A percentile compares a stretch with the other conserved stretches of the same genome.
These are phyloP conservation scores for Reinhardtius hippoglossoides DNA, from an alignment of 2,113 vertebrate species.

Conservation along the genomic window DNA sequence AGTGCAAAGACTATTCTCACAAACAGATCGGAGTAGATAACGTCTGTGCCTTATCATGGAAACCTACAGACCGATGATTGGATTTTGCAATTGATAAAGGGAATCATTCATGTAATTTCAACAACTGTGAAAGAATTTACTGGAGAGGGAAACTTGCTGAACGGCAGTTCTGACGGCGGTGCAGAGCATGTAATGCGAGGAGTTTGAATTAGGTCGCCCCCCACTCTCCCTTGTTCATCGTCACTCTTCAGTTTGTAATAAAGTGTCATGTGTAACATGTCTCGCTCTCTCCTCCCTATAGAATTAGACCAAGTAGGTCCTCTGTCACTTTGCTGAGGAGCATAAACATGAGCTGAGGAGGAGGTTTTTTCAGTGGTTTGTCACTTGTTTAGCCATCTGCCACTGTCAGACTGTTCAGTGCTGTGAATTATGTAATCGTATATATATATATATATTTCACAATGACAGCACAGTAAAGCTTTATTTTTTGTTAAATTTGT, in stretches of 20 bases:
- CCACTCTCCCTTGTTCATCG: slow-evolving; percentile 12
- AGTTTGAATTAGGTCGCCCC: slow-evolving; percentile 57
- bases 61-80: slow-evolving; percentile 30
- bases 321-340: neutral
- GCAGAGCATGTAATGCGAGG: neutral
- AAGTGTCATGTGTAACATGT: slow-evolving; percentile 23
- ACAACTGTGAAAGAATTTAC: neutral
- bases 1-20: neutral
- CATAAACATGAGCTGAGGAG: neutral
- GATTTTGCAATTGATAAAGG: slow-evolving; percentile 11
- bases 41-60: neutral
- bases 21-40: slow-evolving; percentile 3
- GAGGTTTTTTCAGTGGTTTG: neutral
- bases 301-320: neutral
- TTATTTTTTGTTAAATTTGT: too few relatives aligned
- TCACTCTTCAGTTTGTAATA: slow-evolving; percentile 23
- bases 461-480: too few relatives aligned
- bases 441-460: neutral
- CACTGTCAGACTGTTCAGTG: neutral
- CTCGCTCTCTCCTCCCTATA: neutral
- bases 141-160: neutral
- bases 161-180: neutral
- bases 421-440: neutral
- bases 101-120: slow-evolving; percentile 11
- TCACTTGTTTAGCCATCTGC: neutral